Percentiles rank a stretch among this genome's conserved stretches.
phyloP scores from a whole-genome alignment of 2,888 invertebrate species.

The Stenoptilia bipunctidactyla region DNA sequence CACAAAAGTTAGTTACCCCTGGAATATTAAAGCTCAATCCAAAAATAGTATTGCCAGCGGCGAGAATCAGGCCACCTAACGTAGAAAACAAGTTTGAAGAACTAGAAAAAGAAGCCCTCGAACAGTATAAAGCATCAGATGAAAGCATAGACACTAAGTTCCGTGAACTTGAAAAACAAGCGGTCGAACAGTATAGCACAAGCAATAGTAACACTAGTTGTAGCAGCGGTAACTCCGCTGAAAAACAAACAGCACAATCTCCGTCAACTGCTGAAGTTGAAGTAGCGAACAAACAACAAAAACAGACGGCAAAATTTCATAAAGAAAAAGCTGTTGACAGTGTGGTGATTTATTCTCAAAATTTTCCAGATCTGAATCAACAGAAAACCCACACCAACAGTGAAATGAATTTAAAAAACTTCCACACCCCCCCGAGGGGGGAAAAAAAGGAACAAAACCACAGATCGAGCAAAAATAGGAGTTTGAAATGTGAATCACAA shows the following conservation, averaged over 20 bases:
- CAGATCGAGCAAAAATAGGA: constrained; percentile 37
- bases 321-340: constrained; percentile 54
- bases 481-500: constrained; percentile 39
- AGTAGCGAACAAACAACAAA: constrained; percentile 27
- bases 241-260: constrained; percentile 32
- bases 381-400: constrained; percentile 43
- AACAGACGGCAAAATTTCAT: constrained; percentile 44
- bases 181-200: constrained; percentile 75
- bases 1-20: constrained; percentile 47
- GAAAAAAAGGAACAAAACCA: constrained; percentile 57
- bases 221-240: constrained; percentile 51
- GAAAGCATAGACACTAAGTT: constrained; percentile 72
- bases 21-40: constrained; percentile 53
- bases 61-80: constrained; percentile 37
- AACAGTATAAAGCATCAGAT: constrained; percentile 71
- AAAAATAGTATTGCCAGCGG: constrained; percentile 42
- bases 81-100: constrained; percentile 64
- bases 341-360: constrained; percentile 58
- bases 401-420: constrained; percentile 66
- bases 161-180: constrained; percentile 75
- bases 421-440: constrained; percentile 67
- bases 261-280: constrained; percentile 28
- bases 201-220: constrained; percentile 64
- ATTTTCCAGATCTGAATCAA: constrained; percentile 53
- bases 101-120: constrained; percentile 71